Evolutionary conservation across 2,888 invertebrate species (phyloP).

Genomic region (Leucania comma): DNA sequence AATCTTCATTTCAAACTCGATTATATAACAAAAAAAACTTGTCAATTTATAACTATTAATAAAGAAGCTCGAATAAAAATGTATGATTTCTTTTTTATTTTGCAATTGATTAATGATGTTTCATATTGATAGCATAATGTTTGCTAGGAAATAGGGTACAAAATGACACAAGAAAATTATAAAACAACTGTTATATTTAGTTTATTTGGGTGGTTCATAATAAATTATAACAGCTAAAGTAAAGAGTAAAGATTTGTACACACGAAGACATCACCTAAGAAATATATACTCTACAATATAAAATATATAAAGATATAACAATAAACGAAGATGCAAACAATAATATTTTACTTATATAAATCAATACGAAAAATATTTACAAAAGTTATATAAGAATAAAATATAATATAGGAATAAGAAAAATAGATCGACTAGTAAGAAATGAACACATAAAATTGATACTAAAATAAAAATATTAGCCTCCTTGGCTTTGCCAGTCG

Average conservation of each 20-base stretch:
- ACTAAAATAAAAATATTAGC: constrained; percentile 66
- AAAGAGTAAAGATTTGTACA: constrained; percentile 70
- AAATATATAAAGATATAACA: constrained; percentile 64
- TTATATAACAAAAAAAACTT: neutral
- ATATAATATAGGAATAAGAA: constrained; percentile 39
- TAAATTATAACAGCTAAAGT: constrained; percentile 70
- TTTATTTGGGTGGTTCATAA: constrained; percentile 79
- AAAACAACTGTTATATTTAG: constrained; percentile 68
- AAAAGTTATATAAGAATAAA: constrained; percentile 76
- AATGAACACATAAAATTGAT: constrained; percentile 74
- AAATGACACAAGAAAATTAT: constrained; percentile 53
- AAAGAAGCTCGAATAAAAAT: neutral
- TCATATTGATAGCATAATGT: neutral
- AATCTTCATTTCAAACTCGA: too few relatives aligned
- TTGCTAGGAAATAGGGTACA: neutral
- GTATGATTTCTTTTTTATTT: too few relatives aligned
- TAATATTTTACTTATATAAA: constrained; percentile 84
- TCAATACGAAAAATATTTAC: constrained; percentile 86
- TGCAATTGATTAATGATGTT: too few relatives aligned
- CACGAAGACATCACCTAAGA: constrained; percentile 72
- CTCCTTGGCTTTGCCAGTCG: constrained; percentile 52
- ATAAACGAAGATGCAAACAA: constrained; percentile 83
- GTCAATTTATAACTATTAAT: neutral
- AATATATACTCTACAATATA: constrained; percentile 55
- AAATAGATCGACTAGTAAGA: constrained; percentile 73